These are phyloP conservation scores for Tenthredo scrophulariae DNA, from an alignment of 2,888 invertebrate genomes.

Conservation along the genomic window DNA sequence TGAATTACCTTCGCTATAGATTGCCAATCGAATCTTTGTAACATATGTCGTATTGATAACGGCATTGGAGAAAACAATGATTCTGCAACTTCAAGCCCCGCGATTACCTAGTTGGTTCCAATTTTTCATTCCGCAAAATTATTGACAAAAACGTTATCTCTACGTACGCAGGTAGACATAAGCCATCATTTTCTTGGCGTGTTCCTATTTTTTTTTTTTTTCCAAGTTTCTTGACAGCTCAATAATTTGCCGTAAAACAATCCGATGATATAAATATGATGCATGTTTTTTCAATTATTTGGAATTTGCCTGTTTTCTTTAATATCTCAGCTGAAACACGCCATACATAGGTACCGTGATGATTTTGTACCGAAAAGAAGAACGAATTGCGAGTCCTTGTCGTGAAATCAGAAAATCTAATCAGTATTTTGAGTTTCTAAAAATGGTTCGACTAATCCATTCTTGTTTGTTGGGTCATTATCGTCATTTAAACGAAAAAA, in stretches of 20 bases:
- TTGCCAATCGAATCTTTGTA: background rate
- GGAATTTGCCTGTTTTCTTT: no score
- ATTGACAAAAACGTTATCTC: background rate
- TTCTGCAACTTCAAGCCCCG: background rate
- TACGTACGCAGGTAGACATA: background rate
- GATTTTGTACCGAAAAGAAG: no score
- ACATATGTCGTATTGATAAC: background rate
- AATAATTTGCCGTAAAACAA: no score
- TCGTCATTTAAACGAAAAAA: background rate
- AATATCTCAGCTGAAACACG: no score
- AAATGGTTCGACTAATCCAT: background rate
- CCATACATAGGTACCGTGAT: no score
- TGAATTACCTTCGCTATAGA: conserved; percentile 15
- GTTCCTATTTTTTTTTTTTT: no score
- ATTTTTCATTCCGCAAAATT: background rate
- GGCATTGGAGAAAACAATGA: background rate
- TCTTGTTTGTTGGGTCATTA: background rate
- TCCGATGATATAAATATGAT: no score
- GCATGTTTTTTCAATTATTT: no score
- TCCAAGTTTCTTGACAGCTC: no score
- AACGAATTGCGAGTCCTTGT: no score
- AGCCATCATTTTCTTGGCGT: no score
- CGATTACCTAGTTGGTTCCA: background rate
- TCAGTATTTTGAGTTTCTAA: background rate
- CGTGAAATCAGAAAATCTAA: background rate